Evolutionary conservation across 2,888 invertebrate genomes (phyloP).

Genomic region (Phymatocera aterrima): DNA sequence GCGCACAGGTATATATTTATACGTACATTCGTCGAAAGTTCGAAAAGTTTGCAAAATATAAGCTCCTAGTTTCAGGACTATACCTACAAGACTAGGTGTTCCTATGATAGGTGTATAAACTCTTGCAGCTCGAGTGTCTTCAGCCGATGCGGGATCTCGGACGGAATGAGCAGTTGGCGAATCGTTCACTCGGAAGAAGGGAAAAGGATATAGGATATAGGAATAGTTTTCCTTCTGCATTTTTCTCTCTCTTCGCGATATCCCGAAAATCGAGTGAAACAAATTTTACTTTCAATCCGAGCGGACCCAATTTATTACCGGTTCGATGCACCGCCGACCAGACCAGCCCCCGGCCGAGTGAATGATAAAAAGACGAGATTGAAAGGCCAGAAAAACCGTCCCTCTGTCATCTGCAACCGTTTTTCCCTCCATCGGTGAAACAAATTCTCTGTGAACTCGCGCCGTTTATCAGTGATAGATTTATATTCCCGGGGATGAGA

Average conservation of each 20-base stretch:
- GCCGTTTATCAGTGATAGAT: not conserved
- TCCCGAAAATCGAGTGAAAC: not conserved
- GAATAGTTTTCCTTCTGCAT: no score
- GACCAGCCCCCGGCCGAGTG: not conserved
- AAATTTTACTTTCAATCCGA: not conserved
- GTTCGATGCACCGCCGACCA: not conserved
- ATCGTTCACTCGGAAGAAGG: no score
- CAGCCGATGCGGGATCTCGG: no score
- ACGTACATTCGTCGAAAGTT: constrained; percentile 4
- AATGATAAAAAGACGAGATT: constrained; percentile 36
- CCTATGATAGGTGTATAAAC: not conserved
- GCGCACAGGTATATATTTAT: not conserved
- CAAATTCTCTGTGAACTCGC: not conserved
- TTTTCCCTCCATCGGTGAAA: not conserved
- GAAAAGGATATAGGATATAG: not conserved
- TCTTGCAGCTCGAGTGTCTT: no score
- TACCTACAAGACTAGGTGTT: not conserved
- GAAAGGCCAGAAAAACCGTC: constrained; percentile 22
- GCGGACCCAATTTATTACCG: not conserved
- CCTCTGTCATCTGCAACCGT: not conserved
- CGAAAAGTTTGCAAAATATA: constrained; percentile 17
- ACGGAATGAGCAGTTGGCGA: no score
- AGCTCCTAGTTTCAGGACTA: not conserved
- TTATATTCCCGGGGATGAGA: not conserved
- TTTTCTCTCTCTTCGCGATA: not conserved